Conservation (phyloP, 2,797 vertebrate genomes). For the Cynodonichthys magdalenae region DNA sequence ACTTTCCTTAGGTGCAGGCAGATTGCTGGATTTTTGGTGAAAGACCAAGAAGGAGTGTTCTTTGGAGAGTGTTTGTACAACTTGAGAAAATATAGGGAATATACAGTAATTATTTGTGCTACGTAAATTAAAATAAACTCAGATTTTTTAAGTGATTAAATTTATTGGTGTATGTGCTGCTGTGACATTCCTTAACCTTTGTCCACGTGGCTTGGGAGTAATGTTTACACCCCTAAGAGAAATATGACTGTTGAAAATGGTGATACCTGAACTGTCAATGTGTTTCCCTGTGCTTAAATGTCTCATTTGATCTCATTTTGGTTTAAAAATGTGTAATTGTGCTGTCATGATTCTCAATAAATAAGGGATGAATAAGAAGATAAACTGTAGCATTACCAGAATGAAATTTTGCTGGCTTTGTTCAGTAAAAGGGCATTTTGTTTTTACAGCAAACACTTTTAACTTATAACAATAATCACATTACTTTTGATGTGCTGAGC, state of each 20-base stretch:
- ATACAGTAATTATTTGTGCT: too few species aligned
- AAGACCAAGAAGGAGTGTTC: too few species aligned
- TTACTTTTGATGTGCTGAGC: not conserved
- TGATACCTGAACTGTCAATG: constrained; percentile 9
- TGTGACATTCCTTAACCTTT: constrained; percentile 39
- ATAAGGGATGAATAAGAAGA: not conserved
- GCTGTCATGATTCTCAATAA: not conserved
- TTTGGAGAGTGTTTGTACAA: too few species aligned
- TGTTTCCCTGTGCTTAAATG: not conserved
- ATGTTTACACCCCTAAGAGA: constrained; percentile 37
- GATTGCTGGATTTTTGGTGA: too few species aligned
- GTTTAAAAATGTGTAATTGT: not conserved
- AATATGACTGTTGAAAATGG: constrained; percentile 23
- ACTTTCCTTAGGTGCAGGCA: too few species aligned
- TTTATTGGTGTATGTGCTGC: not conserved
- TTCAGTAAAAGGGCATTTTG: not conserved
- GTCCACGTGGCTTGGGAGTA: constrained; percentile 18
- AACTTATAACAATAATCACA: not conserved
- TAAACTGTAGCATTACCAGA: not conserved
- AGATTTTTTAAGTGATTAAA: not conserved
- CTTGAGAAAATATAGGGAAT: too few species aligned
- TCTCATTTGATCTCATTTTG: not conserved
- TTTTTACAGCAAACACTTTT: not conserved
- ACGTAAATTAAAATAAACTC: too few species aligned
- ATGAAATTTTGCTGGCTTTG: not conserved